Percentiles rank a stretch among this genome's conserved stretches.
These are phyloP conservation scores for Diabrotica virgifera DNA, from an alignment of 1,140 invertebrate species.

Conservation along the genomic window DNA sequence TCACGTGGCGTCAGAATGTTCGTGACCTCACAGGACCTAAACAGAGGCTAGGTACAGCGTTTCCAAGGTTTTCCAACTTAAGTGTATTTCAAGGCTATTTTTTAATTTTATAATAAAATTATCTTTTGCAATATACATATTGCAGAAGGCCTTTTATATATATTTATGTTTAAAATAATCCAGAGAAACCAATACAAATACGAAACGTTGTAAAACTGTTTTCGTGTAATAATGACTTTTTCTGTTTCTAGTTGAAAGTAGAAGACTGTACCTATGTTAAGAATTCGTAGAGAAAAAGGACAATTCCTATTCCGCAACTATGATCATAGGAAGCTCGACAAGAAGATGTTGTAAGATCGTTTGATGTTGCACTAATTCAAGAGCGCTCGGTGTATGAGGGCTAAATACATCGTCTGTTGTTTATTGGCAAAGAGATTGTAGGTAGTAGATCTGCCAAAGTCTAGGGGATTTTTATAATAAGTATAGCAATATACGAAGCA, in stretches of 20 bases:
- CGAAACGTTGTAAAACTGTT: slow-evolving; percentile 19
- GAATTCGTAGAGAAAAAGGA: too few relatives aligned
- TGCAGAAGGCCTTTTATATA: slow-evolving; percentile 14
- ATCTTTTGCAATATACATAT: not conserved
- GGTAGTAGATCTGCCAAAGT: too few relatives aligned
- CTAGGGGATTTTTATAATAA: too few relatives aligned
- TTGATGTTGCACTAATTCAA: too few relatives aligned
- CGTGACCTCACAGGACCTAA: slow-evolving; percentile 35
- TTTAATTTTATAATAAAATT: slow-evolving; percentile 20
- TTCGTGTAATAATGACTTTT: slow-evolving; percentile 13
- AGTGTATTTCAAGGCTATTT: slow-evolving; percentile 54
- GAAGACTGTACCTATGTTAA: too few relatives aligned
- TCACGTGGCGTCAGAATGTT: slow-evolving; percentile 38
- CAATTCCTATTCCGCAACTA: too few relatives aligned
- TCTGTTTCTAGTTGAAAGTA: slow-evolving; percentile 15
- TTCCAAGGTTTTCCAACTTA: slow-evolving; percentile 42
- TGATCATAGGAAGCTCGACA: too few relatives aligned
- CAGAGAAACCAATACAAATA: not conserved
- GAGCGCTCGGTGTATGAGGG: too few relatives aligned
- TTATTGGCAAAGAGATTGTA: too few relatives aligned
- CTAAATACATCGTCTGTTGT: too few relatives aligned
- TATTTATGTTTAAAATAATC: not conserved
- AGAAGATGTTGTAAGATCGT: too few relatives aligned
- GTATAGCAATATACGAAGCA: too few relatives aligned
- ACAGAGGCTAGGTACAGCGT: slow-evolving; percentile 37